These are phyloP conservation scores for Apodemus speciosus DNA, from an alignment of 2,113 vertebrate genomes.

Conservation along the genomic window DNA sequence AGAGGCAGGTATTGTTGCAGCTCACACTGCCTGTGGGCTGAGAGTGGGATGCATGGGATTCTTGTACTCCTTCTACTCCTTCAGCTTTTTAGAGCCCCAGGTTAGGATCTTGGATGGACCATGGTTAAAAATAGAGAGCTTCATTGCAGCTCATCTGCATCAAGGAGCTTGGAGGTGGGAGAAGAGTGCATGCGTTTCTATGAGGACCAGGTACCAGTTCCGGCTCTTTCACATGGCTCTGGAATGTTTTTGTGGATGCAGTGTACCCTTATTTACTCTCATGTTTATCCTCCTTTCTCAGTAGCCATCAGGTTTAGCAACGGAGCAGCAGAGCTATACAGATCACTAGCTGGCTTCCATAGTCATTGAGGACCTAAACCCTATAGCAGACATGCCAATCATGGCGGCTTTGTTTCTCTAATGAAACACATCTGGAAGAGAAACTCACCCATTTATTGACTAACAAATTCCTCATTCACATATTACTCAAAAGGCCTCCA, in stretches of 20 bases:
- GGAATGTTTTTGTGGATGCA: background rate
- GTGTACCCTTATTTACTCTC: background rate
- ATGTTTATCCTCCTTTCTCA: background rate
- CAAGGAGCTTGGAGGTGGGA: background rate
- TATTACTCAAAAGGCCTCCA: slow-evolving; percentile 29
- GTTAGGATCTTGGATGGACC: background rate
- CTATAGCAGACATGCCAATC: background rate
- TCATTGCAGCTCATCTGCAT: background rate
- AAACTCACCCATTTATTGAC: background rate
- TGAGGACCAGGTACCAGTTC: background rate
- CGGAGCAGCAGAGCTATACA: background rate
- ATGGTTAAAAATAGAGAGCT: background rate
- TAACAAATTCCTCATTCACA: background rate
- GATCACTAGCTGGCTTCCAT: background rate
- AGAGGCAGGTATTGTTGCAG: background rate
- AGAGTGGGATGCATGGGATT: background rate
- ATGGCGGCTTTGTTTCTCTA: background rate
- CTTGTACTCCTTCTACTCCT: background rate
- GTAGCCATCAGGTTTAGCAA: background rate
- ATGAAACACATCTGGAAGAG: background rate
- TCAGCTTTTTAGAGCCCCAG: background rate
- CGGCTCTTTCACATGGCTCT: background rate
- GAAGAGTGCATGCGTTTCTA: background rate
- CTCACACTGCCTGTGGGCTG: accelerated
- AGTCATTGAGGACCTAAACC: background rate